Base-by-base conservation (phyloP, 2,113 vertebrate species). In the Corydoras sp. region DNA sequence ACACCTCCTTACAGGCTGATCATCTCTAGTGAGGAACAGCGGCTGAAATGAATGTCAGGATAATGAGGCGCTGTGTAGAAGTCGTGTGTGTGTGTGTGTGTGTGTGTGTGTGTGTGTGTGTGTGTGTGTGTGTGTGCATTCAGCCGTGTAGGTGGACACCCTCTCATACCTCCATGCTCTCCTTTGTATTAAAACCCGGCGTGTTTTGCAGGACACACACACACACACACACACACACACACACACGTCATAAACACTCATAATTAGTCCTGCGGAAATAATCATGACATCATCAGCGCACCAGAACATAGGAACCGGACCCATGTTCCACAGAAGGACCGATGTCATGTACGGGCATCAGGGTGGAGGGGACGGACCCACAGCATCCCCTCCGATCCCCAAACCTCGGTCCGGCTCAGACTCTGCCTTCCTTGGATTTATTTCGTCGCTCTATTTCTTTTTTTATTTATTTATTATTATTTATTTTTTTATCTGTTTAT, bases 41-140 rank as follows among this genome's bases (percentile, higher is more conserved):
- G 31, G 55, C 72, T 64, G 68, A 75, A 78, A 78, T 75, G 68
- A 70, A 69, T 79, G 78, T 76, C 74, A 76, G 56, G 62, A 71
- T 79, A 76, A 79, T 76, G 73, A 79, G 74, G 58, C 29, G 43
- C 68, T 63, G 55, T 77, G 64, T 77, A 68, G 68, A 63, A 74
- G 31, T 66, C 53, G 48, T 68, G 30, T 58, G 54, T 49, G 55
- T 67, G 43, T 75, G 56, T 72, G 58, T 32, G n/a, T n/a, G n/a
- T 29, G 60, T 71, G 62, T 79, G 65, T 79, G 65, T 72, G 68
- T 29, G 76, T 71, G 30, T 71, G 68, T 62, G 68, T 74, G 67
- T 61, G 71, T 54, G 67, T 62, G 68, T 48, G 56, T 54, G 66
- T 51, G 31, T 65, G 68, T 35, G 30, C 51, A 62, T 75, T 18